phyloP scores from a whole-genome alignment of 2,797 vertebrate species.

The Nothura maculosa region DNA sequence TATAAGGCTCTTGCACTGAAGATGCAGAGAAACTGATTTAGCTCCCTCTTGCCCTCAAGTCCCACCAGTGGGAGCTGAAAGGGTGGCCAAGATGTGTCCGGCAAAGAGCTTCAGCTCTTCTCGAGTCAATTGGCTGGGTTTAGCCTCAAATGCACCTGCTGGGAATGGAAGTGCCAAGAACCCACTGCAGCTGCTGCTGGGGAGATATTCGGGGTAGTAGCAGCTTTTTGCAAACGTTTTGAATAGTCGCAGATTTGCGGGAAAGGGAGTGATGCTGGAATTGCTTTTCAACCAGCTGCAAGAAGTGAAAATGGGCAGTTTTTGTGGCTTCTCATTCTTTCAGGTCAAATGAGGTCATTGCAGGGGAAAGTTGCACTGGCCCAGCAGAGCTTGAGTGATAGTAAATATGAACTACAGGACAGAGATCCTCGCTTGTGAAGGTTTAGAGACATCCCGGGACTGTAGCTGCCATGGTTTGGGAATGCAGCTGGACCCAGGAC shows the following conservation, averaged over 20 bases:
- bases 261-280: neutral
- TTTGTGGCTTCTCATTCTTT: neutral
- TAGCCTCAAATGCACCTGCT: neutral
- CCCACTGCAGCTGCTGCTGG: neutral
- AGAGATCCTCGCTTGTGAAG: fast-evolving
- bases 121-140: neutral
- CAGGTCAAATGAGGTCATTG: neutral
- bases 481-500: neutral
- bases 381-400: fast-evolving
- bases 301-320: neutral
- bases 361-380: neutral
- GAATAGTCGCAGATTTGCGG: neutral
- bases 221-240: neutral
- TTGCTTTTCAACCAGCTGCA: neutral
- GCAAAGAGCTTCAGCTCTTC: neutral
- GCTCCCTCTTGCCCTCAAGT: neutral
- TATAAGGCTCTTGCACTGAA: neutral
- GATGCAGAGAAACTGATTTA: neutral
- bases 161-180: neutral
- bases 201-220: neutral
- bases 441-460: fast-evolving
- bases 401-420: neutral
- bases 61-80: neutral
- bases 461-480: fast-evolving
- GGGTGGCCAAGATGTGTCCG: neutral